Evolutionary conservation across 1,140 invertebrate species (phyloP), one percentile per base, ranked within the genome.

Genomic region (Drosophila mauritiana): DNA sequence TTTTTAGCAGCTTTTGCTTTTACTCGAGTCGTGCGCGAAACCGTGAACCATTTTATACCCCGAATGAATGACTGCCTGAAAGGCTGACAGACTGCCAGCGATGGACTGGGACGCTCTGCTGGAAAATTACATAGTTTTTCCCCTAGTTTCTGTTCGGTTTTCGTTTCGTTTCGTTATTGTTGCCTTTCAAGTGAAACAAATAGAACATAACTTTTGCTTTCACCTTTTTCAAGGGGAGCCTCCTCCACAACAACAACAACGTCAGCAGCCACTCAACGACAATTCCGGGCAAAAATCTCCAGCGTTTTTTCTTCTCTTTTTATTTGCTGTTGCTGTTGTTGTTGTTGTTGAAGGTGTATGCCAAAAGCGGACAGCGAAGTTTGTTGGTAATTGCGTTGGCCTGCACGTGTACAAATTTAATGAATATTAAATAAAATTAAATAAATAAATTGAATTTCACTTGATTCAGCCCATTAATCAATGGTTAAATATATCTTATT

Each of bases 121-220:
- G 67, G 67, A 70, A 70, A 70, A 70, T 70, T 70, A 70, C 64
- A 70, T 70, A 70, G 64, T 56, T 70, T 65, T 70, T 70, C 64
- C 43, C 48, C 27, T 1, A 40, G 51, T 70, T 69, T 69, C 68
- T 67, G 40, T 70, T 70, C 67, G 42, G 67, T 70, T 70, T 22
- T 22, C 20, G 20, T 22, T 69, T 70, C 67, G 51, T 69, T 70
- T 69, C 43, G 67, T 69, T 70, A 56, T 70, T 70, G 67, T 57
- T 57, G 64, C 67, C 42, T 78, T 82, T 79, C 70, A 82, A 82
- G 83, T 86, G 83, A 83, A 88, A 83, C 67, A 86, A 86, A 89
- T 86, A 86, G 83, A 86, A 86, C 83, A 86, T 70, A 86, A 86
- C 83, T 86, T 86, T 86, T 86, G 83, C 84, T 86, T 86, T 86